Evolutionary conservation across 2,888 invertebrate genomes (phyloP), one percentile per base, ranked within the genome.

Genomic region (Tanypteryx hageni): DNA sequence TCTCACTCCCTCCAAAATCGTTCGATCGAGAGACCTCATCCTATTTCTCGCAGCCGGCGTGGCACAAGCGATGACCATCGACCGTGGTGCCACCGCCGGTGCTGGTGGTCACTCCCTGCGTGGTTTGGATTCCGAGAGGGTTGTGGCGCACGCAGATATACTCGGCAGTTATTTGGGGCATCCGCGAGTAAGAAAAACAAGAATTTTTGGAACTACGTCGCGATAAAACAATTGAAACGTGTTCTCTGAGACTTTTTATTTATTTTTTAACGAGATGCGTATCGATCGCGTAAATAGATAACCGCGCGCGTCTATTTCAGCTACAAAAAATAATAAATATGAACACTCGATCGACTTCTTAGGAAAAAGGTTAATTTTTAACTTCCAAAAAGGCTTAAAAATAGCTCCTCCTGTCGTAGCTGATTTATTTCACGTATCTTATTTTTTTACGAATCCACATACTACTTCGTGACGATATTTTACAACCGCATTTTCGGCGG

Each of bases 61-160:
- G 44, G 44, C 44, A 44, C 64, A n/a, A 18, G 76, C 76, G 76
- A 76, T 76, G 76, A 76, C 76, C 76, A 76, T 68, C 68, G 68
- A 68, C 68, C 64, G 64, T 64, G 5, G 44, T 5, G 44, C 44
- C 44, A 5, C 44, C 44, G 44, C 3, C 44, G 44, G 44, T 44
- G 44, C 44, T 22, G 68, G 27, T 27, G 76, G 76, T 27, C 76
- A 76, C 76, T 76, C 76, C 27, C 76, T 76, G 76, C 76, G 76
- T 76, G 76, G 22, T 76, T 27, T 4, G 76, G 76, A 76, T 76
- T 76, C 76, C 22, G 22, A 13, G 10, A 68, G 68, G 68, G 3
- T 18, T 22, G 4, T 11, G 68, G 9, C 27, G 76, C 76, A 76
- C 76, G 76, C 76, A 76, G 76, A 76, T 76, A 27, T 68, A 68